A percentile compares a stretch with the other conserved stretches of the same genome.
Evolutionary conservation across 2,888 invertebrate species (phyloP).

Genomic region (Caenorhabditis wallacei): DNA sequence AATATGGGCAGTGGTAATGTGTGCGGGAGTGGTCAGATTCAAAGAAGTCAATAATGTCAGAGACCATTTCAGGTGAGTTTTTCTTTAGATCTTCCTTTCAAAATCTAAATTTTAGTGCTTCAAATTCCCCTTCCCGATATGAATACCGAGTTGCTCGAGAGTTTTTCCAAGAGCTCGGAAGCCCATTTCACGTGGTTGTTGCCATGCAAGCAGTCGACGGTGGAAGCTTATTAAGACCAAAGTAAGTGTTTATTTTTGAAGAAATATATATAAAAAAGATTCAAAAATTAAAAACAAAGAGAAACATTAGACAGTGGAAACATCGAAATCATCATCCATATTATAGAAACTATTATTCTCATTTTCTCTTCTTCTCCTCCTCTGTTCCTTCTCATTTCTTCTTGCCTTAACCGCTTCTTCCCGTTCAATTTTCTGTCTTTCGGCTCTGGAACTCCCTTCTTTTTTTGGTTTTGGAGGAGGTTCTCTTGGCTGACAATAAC

Average conservation of each 20-base stretch:
- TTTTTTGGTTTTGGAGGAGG: background rate
- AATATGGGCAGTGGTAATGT: constrained; percentile 73
- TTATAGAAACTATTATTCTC: constrained; percentile 7
- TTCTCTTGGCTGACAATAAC: constrained; percentile 24
- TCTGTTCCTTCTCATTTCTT: background rate
- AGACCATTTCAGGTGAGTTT: constrained; percentile 79
- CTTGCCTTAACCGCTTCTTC: constrained; percentile 16
- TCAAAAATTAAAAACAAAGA: constrained; percentile 5
- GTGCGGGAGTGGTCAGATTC: constrained; percentile 78
- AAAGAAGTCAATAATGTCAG: constrained; percentile 82
- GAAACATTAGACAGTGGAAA: background rate
- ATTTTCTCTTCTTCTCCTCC: background rate
- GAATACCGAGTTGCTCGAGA: constrained; percentile 81
- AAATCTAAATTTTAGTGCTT: constrained; percentile 65
- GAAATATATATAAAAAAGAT: constrained; percentile 1
- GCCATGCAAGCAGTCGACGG: constrained; percentile 80
- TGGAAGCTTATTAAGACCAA: constrained; percentile 79
- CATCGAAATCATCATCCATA: constrained; percentile 21
- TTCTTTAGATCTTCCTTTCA: background rate
- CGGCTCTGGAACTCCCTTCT: constrained; percentile 8
- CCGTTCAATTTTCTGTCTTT: constrained; percentile 29
- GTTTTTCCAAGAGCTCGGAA: constrained; percentile 82
- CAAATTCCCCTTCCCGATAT: constrained; percentile 80
- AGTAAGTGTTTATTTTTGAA: constrained; percentile 64
- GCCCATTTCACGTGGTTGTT: constrained; percentile 82